These are phyloP conservation scores for Campylorhamphus procurvoides DNA, from an alignment of 2,113 vertebrate genomes.

Conservation along the genomic window DNA sequence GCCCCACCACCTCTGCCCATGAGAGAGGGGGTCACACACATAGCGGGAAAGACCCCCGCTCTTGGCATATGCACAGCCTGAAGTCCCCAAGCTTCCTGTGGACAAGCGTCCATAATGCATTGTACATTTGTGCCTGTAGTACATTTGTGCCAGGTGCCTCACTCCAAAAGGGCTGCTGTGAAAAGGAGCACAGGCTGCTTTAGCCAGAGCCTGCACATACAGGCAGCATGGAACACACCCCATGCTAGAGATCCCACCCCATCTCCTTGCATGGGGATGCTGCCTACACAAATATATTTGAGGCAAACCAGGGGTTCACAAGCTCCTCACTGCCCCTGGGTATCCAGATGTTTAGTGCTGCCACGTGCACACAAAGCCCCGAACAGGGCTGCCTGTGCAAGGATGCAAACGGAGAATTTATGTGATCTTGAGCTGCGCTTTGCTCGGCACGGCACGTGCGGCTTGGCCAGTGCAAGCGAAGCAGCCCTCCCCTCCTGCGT, in stretches of 20 bases:
- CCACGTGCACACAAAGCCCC: neutral
- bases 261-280: neutral
- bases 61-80: accelerated
- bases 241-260: neutral
- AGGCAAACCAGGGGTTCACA: neutral
- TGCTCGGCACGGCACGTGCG: accelerated
- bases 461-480: accelerated
- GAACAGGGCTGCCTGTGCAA: neutral
- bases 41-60: neutral
- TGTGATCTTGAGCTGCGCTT: accelerated
- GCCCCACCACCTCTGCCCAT: accelerated
- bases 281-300: accelerated
- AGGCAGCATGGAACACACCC: accelerated
- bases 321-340: neutral
- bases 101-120: accelerated
- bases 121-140: neutral
- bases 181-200: neutral
- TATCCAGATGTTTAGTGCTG: neutral
- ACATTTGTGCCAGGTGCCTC: neutral
- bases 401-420: neutral
- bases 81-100: neutral
- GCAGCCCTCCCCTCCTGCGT: neutral
- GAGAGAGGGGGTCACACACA: neutral
- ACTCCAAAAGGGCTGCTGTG: neutral
- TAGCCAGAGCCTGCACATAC: neutral